Conservation (phyloP, 2,797 vertebrate species). For the Phyllotis vaccarum region DNA sequence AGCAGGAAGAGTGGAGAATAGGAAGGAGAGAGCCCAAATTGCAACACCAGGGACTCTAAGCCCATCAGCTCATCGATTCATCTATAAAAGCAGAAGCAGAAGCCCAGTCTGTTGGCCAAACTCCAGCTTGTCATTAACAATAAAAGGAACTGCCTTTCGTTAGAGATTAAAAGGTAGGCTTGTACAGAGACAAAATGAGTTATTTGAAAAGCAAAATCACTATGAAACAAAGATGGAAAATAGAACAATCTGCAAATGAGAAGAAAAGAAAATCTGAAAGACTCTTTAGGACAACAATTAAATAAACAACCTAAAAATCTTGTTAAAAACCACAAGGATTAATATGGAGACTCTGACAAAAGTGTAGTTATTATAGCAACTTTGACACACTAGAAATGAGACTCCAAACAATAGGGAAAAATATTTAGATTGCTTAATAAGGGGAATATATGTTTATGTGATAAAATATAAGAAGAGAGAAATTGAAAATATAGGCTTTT, state of each 20-base stretch:
- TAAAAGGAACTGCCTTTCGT: slow-evolving; percentile 16
- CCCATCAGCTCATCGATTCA: not conserved
- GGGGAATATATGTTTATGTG: not conserved
- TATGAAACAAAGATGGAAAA: not conserved
- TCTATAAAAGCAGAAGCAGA: slow-evolving; percentile 12
- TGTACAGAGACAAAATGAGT: slow-evolving; percentile 29
- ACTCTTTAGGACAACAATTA: not conserved
- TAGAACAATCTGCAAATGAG: not conserved
- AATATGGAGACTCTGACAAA: not conserved
- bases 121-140: slow-evolving; percentile 10
- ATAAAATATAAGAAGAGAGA: not conserved
- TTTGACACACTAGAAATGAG: not conserved
- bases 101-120: not conserved
- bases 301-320: not conserved
- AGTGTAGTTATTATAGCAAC: not conserved
- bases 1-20: not conserved
- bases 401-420: not conserved
- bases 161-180: slow-evolving; percentile 24
- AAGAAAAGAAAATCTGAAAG: not conserved
- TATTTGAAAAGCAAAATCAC: slow-evolving; percentile 31
- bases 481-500: not conserved
- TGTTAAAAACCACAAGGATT: not conserved
- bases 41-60: not conserved
- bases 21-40: not conserved
- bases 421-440: not conserved